These are phyloP conservation scores for Apogon hyalosoma DNA, from an alignment of 2,797 vertebrate genomes.

Conservation along the genomic window DNA sequence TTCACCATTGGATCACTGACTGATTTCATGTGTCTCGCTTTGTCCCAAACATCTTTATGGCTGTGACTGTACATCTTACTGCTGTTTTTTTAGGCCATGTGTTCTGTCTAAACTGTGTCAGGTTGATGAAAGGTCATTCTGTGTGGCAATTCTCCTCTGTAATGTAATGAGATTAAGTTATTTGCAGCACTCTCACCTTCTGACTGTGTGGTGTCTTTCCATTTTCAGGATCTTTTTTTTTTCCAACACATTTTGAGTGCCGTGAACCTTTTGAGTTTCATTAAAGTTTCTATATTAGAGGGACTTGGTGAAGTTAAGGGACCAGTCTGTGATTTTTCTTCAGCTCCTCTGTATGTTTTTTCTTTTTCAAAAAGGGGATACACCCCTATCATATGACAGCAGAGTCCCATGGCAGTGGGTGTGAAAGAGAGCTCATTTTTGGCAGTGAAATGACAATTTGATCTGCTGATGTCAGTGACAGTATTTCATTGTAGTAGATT, in stretches of 20 bases:
- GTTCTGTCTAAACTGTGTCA: constrained; percentile 51
- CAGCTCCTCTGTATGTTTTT: background rate
- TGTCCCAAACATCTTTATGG: constrained; percentile 23
- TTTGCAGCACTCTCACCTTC: constrained; percentile 49
- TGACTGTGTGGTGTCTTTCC: constrained; percentile 3
- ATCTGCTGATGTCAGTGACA: constrained; percentile 55
- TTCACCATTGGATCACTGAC: background rate
- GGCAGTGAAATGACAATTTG: constrained; percentile 48
- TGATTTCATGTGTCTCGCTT: background rate
- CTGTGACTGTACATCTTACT: constrained; percentile 6
- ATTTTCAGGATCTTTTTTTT: constrained; percentile 23
- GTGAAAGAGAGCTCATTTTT: constrained; percentile 49
- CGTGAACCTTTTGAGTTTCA: background rate
- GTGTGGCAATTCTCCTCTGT: constrained; percentile 34
- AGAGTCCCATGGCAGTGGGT: constrained; percentile 65
- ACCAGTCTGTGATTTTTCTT: constrained; percentile 9
- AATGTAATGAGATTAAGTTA: constrained; percentile 65
- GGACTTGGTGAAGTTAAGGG: background rate
- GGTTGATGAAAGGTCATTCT: constrained; percentile 50
- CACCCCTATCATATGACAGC: constrained; percentile 54
- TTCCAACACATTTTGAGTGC: background rate
- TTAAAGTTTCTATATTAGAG: background rate
- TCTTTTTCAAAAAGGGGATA: constrained; percentile 19
- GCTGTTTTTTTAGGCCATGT: constrained; percentile 54
- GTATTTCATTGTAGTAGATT: constrained; percentile 39